Percentiles rank a stretch among this genome's conserved stretches.
Evolutionary conservation across 2,888 invertebrate genomes (phyloP).

Genomic region (Apodemia zela): DNA sequence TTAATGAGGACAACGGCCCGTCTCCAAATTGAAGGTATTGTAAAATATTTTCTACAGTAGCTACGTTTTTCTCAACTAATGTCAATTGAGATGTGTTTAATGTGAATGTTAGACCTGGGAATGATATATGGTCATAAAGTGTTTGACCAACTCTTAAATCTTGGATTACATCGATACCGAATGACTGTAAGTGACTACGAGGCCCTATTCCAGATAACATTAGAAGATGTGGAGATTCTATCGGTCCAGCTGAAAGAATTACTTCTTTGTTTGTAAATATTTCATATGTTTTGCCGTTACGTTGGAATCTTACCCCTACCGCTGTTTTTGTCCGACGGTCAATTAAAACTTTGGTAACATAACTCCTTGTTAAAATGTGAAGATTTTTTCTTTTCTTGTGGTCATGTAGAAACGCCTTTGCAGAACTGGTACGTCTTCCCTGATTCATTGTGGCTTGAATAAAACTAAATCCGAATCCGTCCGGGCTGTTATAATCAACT

Average conservation of each 20-base stretch:
- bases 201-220: slow-evolving; percentile 86
- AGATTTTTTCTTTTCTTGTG: slow-evolving; percentile 78
- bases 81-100: slow-evolving; percentile 65
- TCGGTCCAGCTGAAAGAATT: slow-evolving; percentile 85
- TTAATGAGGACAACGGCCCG: slow-evolving; percentile 76
- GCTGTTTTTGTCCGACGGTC: slow-evolving; percentile 74
- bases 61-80: slow-evolving; percentile 47
- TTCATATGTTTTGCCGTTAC: slow-evolving; percentile 63
- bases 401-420: slow-evolving; percentile 80
- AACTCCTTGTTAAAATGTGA: slow-evolving; percentile 74
- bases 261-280: slow-evolving; percentile 76
- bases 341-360: slow-evolving; percentile 80
- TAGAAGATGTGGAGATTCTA: slow-evolving; percentile 89
- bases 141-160: slow-evolving; percentile 84
- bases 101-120: slow-evolving; percentile 76
- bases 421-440: slow-evolving; percentile 77
- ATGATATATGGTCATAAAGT: slow-evolving; percentile 84
- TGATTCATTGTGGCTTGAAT: slow-evolving; percentile 67
- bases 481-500: slow-evolving; percentile 86
- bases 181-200: slow-evolving; percentile 73
- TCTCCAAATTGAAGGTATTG: slow-evolving; percentile 63
- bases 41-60: slow-evolving; percentile 50
- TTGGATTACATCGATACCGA: slow-evolving; percentile 81
- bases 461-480: slow-evolving; percentile 79
- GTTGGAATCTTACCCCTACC: slow-evolving; percentile 56